These are phyloP conservation scores for Pogona vitticeps DNA, from an alignment of 2,113 vertebrate species.

Conservation along the genomic window DNA sequence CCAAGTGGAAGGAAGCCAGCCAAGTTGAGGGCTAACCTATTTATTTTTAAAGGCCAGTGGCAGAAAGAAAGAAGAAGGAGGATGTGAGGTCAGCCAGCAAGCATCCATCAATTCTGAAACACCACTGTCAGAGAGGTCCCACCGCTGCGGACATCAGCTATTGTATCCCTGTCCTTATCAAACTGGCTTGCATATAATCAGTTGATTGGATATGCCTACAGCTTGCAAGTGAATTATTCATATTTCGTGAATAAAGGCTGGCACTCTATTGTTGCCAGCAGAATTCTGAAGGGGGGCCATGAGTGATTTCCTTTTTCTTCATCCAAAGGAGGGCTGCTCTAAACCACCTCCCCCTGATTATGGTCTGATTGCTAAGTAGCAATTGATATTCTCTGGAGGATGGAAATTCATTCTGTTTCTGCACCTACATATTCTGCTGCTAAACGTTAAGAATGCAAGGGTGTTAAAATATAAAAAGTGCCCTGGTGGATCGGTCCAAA, in stretches of 20 bases:
- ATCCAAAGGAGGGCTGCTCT: slow-evolving; percentile 19
- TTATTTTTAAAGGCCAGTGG: slow-evolving; percentile 31
- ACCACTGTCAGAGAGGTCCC: neutral
- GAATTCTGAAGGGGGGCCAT: slow-evolving; percentile 36
- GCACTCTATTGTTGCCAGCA: slow-evolving; percentile 43
- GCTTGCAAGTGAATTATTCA: slow-evolving; percentile 66
- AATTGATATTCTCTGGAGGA: neutral
- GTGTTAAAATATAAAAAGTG: neutral
- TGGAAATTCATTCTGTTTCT: slow-evolving; percentile 16
- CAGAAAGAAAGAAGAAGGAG: slow-evolving; percentile 26
- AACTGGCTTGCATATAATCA: slow-evolving; percentile 66
- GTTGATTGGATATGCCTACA: slow-evolving; percentile 57
- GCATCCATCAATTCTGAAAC: slow-evolving; percentile 28
- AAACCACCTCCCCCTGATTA: neutral
- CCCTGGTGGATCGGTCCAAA: neutral
- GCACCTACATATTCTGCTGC: slow-evolving; percentile 20
- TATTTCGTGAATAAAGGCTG: slow-evolving; percentile 52
- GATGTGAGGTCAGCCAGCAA: slow-evolving; percentile 23
- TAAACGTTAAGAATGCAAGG: slow-evolving; percentile 3
- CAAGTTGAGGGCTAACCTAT: slow-evolving; percentile 44
- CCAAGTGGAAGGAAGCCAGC: slow-evolving; percentile 33
- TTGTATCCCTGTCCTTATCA: slow-evolving; percentile 47
- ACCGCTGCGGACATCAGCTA: neutral
- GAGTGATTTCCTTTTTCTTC: slow-evolving; percentile 17
- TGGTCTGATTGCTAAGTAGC: slow-evolving; percentile 18